These are phyloP conservation scores for Euura lappo DNA, from an alignment of 1,140 invertebrate genomes.

Conservation along the genomic window DNA sequence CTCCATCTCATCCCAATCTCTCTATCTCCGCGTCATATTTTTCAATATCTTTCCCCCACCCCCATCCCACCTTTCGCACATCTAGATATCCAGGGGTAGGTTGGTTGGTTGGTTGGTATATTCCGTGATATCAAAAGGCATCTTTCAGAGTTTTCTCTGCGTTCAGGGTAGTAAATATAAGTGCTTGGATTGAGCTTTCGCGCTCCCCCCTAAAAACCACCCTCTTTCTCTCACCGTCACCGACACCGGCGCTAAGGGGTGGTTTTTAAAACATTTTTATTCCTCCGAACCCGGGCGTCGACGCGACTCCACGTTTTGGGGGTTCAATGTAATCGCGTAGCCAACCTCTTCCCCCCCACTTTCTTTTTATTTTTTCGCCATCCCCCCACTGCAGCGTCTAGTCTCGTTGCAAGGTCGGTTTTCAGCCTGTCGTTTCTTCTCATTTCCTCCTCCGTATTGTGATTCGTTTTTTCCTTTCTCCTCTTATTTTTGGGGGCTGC, in stretches of 20 bases:
- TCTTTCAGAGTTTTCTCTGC: slow-evolving; percentile 25
- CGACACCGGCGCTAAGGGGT: slow-evolving; percentile 18
- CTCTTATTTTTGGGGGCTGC: too few relatives aligned
- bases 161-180: slow-evolving; percentile 54
- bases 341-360: neutral
- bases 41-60: slow-evolving; percentile 19
- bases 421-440: neutral
- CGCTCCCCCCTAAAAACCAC: neutral
- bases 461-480: too few relatives aligned
- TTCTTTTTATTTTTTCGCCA: neutral
- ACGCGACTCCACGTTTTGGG: neutral
- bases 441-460: neutral
- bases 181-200: slow-evolving; percentile 38
- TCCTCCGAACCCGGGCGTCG: slow-evolving; percentile 11
- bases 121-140: slow-evolving; percentile 44
- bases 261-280: slow-evolving; percentile 55
- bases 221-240: neutral
- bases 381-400: neutral
- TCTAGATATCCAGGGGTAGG: slow-evolving; percentile 27
- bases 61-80: slow-evolving; percentile 24
- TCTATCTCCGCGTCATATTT: slow-evolving; percentile 26
- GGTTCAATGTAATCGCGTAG: neutral
- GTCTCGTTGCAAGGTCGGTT: neutral
- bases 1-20: slow-evolving; percentile 37
- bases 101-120: slow-evolving; percentile 19